Percentiles rank a stretch among this genome's conserved stretches.
phyloP scores from a whole-genome alignment of 2,888 invertebrate genomes.

The Noctua janthina region DNA sequence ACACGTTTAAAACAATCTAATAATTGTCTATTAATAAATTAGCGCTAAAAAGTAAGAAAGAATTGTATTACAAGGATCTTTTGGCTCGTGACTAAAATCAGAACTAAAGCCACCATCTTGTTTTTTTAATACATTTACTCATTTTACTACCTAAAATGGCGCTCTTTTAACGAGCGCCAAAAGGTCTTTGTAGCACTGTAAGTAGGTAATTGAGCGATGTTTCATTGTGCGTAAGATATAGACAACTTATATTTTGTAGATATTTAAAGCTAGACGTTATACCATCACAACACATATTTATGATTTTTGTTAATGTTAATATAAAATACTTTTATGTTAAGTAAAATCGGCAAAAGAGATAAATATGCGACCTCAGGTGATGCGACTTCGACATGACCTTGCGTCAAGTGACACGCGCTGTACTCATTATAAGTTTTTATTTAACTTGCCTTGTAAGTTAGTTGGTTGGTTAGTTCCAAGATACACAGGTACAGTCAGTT shows the following conservation, averaged over 20 bases:
- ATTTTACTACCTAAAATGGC: neutral
- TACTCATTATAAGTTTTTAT: neutral
- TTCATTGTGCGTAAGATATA: constrained; percentile 55
- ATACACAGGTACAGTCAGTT: too few species aligned
- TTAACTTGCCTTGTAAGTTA: neutral
- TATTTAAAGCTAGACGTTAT: constrained; percentile 77
- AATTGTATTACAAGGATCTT: neutral
- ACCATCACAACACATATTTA: constrained; percentile 83
- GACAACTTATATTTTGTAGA: constrained; percentile 60
- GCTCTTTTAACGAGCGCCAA: neutral
- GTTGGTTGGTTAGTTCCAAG: too few species aligned
- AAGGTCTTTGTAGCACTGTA: neutral
- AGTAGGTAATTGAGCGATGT: constrained; percentile 42
- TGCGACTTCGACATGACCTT: neutral
- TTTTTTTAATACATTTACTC: neutral
- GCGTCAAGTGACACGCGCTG: neutral
- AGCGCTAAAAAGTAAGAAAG: constrained; percentile 16
- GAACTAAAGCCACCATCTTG: neutral
- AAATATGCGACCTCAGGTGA: neutral
- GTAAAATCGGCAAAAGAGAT: constrained; percentile 44
- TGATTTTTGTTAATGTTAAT: constrained; percentile 53
- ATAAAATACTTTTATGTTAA: constrained; percentile 32
- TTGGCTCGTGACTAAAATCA: neutral
- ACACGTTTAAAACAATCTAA: neutral
- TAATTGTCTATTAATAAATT: neutral